Evolutionary conservation across 2,113 vertebrate genomes (phyloP).

Genomic region (Trachemys scripta): DNA sequence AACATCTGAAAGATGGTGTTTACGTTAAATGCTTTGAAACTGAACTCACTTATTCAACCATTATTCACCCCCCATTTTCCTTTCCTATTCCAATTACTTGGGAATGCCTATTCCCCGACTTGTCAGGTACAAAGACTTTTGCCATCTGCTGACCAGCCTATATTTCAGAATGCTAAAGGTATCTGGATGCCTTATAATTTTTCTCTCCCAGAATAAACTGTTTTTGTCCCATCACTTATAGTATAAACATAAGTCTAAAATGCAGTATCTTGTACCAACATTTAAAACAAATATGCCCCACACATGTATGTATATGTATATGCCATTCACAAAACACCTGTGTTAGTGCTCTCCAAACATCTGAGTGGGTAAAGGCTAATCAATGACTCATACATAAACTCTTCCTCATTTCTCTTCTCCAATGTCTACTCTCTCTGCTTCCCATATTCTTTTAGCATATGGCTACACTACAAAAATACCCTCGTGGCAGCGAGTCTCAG

Average conservation of each 20-base stretch:
- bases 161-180: not conserved
- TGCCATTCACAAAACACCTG: not conserved
- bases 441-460: not conserved
- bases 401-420: not conserved
- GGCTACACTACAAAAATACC: not conserved
- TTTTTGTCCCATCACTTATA: not conserved
- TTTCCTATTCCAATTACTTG: constrained; percentile 49
- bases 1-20: constrained; percentile 40
- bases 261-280: rapidly evolving
- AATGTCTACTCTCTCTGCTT: not conserved
- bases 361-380: not conserved
- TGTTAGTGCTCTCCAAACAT: not conserved
- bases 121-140: constrained; percentile 34
- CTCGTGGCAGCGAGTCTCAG: not conserved
- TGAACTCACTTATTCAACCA: constrained; percentile 43
- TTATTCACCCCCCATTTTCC: constrained; percentile 19
- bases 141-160: not conserved
- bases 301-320: not conserved
- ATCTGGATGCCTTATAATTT: not conserved
- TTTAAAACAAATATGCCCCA: constrained; percentile 1
- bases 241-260: not conserved
- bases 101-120: not conserved
- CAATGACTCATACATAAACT: not conserved
- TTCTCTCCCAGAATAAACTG: not conserved
- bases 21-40: constrained; percentile 54